Percentiles rank a stretch among this genome's conserved stretches.
Evolutionary conservation across 2,888 invertebrate species (phyloP).

Genomic region (Leptodirus hochenwartii): DNA sequence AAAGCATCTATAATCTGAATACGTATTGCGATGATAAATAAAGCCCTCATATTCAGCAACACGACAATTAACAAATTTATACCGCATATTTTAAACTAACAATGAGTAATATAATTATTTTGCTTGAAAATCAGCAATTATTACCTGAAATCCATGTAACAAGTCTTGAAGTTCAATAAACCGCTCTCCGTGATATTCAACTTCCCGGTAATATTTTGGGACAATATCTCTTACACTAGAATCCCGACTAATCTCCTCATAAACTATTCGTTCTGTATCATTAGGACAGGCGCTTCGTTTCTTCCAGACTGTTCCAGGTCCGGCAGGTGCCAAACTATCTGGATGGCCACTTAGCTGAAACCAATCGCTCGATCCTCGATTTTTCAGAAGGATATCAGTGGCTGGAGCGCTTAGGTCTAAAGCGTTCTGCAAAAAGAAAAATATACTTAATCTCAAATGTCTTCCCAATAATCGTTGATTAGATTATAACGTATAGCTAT

Average conservation of each 20-base stretch:
- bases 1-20: too few species aligned
- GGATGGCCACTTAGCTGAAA: conserved; percentile 88
- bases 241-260: conserved; percentile 63
- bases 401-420: conserved; percentile 81
- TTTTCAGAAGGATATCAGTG: conserved; percentile 65
- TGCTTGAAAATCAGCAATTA: too few species aligned
- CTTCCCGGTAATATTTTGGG: conserved; percentile 70
- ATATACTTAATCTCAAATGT: too few species aligned
- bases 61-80: too few species aligned
- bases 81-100: too few species aligned
- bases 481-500: background rate
- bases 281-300: conserved; percentile 52
- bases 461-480: conserved; percentile 1
- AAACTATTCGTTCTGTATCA: conserved; percentile 58
- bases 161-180: conserved; percentile 95
- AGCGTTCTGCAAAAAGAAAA: conserved; percentile 56
- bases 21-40: too few species aligned
- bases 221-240: conserved; percentile 51
- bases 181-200: conserved; percentile 55
- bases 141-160: conserved; percentile 58
- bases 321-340: conserved; percentile 82
- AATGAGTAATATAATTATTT: too few species aligned
- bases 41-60: too few species aligned
- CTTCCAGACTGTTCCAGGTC: conserved; percentile 88
- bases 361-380: conserved; percentile 53